Conservation (phyloP, 1,140 invertebrate genomes). For the Drosophila rufa region DNA sequence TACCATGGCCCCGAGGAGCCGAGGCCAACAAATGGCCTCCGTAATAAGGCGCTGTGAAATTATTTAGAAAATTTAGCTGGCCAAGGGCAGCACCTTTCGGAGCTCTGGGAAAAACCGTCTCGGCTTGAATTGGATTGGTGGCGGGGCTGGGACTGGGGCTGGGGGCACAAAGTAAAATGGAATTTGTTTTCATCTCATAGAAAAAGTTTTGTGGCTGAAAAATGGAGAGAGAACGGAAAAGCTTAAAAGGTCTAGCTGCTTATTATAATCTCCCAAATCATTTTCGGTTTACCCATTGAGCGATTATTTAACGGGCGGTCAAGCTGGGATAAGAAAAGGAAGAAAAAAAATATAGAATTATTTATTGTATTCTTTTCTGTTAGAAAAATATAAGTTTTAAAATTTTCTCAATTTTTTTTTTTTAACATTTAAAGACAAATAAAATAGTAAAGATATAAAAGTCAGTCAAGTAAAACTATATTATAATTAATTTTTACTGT, state of each 20-base stretch:
- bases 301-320: conserved; percentile 1
- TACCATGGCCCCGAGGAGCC: conserved; percentile 11
- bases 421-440: not conserved
- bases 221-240: conserved; percentile 18
- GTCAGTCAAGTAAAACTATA: not conserved
- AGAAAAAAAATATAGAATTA: not conserved
- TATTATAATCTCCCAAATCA: conserved; percentile 46
- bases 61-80: conserved; percentile 69
- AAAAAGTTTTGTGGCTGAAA: conserved; percentile 39
- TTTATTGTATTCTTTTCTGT: not conserved
- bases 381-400: not conserved
- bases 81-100: conserved; percentile 39
- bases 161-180: conserved; percentile 37
- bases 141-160: not conserved
- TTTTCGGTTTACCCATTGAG: conserved; percentile 33
- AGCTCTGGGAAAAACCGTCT: not conserved
- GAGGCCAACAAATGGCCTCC: conserved; percentile 50
- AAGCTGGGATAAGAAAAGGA: not conserved
- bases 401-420: not conserved
- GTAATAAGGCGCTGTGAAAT: conserved; percentile 74
- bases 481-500: too few species aligned
- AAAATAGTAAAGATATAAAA: not conserved
- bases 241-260: conserved; percentile 48
- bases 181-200: conserved; percentile 54
- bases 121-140: conserved; percentile 7